Percentiles rank a stretch among this genome's conserved stretches.
Evolutionary conservation across 2,113 vertebrate genomes (phyloP).

Genomic region (Oreochromis aureus): DNA sequence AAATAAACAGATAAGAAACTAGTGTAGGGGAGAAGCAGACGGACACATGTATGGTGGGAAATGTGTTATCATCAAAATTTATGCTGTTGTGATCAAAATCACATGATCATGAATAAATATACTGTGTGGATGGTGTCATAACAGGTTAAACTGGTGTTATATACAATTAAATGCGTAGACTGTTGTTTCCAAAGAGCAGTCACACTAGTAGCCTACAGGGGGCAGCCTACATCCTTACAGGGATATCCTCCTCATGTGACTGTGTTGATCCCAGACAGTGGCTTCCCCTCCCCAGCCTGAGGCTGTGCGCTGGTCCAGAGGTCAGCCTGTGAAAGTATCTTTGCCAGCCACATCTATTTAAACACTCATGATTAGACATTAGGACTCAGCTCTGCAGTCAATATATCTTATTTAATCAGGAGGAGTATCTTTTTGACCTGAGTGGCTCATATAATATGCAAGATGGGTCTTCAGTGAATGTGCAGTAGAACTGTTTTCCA

Average conservation of each 20-base stretch:
- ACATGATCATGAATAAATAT: not conserved
- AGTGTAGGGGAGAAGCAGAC: not conserved
- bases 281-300: not conserved
- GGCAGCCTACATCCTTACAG: not conserved
- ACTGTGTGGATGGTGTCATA: not conserved
- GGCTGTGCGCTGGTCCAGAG: not conserved
- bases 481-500: not conserved
- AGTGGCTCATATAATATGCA: not conserved
- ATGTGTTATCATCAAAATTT: not conserved
- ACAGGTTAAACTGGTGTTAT: not conserved
- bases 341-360: not conserved
- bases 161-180: not conserved
- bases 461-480: not conserved
- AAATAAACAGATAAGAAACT: not conserved
- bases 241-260: not conserved
- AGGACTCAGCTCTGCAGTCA: not conserved
- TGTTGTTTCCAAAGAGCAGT: not conserved
- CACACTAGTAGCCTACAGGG: conserved; percentile 12
- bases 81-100: not conserved
- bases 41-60: not conserved
- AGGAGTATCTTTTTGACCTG: not conserved
- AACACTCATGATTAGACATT: not conserved
- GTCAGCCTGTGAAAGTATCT: not conserved
- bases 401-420: not conserved
- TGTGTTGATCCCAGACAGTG: not conserved